phyloP scores from a whole-genome alignment of 2,888 invertebrate species.

The Drosophila colorata region DNA sequence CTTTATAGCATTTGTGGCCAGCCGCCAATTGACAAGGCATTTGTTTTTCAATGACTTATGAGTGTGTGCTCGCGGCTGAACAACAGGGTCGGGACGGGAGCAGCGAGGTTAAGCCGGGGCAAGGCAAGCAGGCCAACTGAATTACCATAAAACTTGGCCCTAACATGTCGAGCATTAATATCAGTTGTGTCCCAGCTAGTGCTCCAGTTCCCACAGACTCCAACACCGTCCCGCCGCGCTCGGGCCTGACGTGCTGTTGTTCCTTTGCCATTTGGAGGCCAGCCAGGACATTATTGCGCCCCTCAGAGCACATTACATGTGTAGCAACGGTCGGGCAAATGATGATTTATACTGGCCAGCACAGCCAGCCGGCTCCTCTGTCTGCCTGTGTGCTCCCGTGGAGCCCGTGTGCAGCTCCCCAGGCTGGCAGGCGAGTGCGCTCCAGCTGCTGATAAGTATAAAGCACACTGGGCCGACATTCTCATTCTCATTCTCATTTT shows the following conservation, averaged over 20 bases:
- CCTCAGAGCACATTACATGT: slow-evolving; percentile 52
- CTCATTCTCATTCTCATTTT: slow-evolving; percentile 21
- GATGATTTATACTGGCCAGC: slow-evolving; percentile 71
- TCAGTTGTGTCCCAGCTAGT: slow-evolving; percentile 22
- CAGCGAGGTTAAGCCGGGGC: not conserved
- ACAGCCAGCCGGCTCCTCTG: not conserved
- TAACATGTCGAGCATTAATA: slow-evolving; percentile 24
- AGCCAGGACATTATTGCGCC: slow-evolving; percentile 49
- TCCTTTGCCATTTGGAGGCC: slow-evolving; percentile 11
- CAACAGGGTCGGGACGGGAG: no score
- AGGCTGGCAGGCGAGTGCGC: not conserved
- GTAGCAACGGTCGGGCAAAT: slow-evolving; percentile 57
- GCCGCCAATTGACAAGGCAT: slow-evolving; percentile 74
- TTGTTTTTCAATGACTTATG: slow-evolving; percentile 61
- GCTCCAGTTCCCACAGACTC: slow-evolving; percentile 20
- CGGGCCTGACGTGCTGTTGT: not conserved
- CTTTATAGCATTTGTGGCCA: slow-evolving; percentile 76
- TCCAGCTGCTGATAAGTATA: slow-evolving; percentile 20
- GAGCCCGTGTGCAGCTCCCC: slow-evolving; percentile 1
- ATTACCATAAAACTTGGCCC: slow-evolving; percentile 40
- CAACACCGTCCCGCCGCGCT: not conserved
- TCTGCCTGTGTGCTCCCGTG: not conserved
- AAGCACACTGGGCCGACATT: slow-evolving; percentile 27
- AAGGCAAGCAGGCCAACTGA: slow-evolving; percentile 8
- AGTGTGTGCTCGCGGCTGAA: slow-evolving; percentile 4